Base-by-base conservation (phyloP, 2,888 invertebrate species). In the Trachelus tabidus region DNA sequence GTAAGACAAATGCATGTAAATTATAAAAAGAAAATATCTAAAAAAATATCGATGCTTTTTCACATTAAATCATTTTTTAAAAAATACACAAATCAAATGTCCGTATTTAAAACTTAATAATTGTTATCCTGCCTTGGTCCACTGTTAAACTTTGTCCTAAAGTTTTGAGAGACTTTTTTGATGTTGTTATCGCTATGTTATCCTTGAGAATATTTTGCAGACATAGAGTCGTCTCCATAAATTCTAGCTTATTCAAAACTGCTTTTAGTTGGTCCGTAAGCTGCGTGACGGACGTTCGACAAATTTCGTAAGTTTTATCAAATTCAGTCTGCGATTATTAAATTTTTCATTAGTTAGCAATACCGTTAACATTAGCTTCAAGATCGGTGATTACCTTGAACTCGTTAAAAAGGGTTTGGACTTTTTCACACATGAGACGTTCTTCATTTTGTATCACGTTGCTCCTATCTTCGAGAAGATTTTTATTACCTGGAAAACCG, bases 401-500 rank as follows among this genome's bases (percentile, higher is more conserved):
- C 34, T 80, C 78, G 6, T 34, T 30, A 23, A 80, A 80, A 75
- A 76, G 68, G 30, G 73, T 37, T 11, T 23, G 15, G 11, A 81
- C 30, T 1, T 34, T 69, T 33, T 79, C 76, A 12, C 79, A 75
- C 77, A 80, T 79, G 73, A 73, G 34, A 30, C 78, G 37, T 34
- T 79, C 81, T 35, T 82, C 77, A 12, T 71, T 35, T 34, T 12
- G 35, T 34, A 74, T 12, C 12, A 56, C n/a, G 12, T 76, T 77
- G 11, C 31, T 77, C 23, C 79, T 77, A 77, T 77, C 75, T 23
- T 73, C 71, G 74, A 81, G 35, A 11, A 79, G 77, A 76, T 79
- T 68, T 73, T 76, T 82, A n/a, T 69, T 77, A 33, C 75, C 77
- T 31, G 79, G 81, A 75, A 79, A 73, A 33, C 77, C 80, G 1